Percentiles rank a stretch among this genome's conserved stretches.
These are phyloP conservation scores for Drosophila sucinea DNA, from an alignment of 1,140 invertebrate species.

Conservation along the genomic window DNA sequence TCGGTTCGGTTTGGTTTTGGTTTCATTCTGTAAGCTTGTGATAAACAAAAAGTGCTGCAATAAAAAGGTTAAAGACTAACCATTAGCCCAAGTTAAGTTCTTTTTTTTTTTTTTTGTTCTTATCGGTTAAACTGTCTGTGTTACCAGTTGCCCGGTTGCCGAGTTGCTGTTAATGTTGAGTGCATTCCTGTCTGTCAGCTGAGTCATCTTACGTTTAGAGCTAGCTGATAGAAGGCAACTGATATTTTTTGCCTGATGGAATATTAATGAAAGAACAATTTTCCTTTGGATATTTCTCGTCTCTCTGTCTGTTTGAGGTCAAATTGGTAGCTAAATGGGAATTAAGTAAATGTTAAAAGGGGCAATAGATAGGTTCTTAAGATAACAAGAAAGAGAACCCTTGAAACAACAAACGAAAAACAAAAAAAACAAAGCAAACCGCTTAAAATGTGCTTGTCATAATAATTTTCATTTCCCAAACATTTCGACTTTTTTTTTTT, in stretches of 20 bases:
- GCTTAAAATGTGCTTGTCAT: conserved; percentile 7
- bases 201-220: conserved; percentile 51
- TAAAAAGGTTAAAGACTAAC: conserved; percentile 78
- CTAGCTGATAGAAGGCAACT: conserved; percentile 45
- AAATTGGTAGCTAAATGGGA: conserved; percentile 67
- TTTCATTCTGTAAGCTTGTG: conserved; percentile 40
- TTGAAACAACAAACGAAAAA: background rate
- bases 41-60: conserved; percentile 72
- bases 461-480: conserved; percentile 9
- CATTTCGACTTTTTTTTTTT: background rate
- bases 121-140: conserved; percentile 15
- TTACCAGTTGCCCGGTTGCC: background rate
- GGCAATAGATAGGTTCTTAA: conserved; percentile 5
- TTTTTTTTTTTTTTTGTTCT: conserved; percentile 21
- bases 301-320: conserved; percentile 35
- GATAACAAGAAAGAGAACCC: conserved; percentile 1
- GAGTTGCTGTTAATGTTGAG: background rate
- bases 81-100: conserved; percentile 73
- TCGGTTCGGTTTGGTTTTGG: conserved; percentile 4
- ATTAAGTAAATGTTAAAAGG: conserved; percentile 28
- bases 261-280: conserved; percentile 64
- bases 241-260: conserved; percentile 55
- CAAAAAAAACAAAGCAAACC: conserved; percentile 4
- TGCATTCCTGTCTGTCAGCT: conserved; percentile 53
- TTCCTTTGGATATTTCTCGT: background rate